Evolutionary conservation across 2,113 vertebrate genomes (phyloP).

Genomic region (Psittacula cyanocephala): DNA sequence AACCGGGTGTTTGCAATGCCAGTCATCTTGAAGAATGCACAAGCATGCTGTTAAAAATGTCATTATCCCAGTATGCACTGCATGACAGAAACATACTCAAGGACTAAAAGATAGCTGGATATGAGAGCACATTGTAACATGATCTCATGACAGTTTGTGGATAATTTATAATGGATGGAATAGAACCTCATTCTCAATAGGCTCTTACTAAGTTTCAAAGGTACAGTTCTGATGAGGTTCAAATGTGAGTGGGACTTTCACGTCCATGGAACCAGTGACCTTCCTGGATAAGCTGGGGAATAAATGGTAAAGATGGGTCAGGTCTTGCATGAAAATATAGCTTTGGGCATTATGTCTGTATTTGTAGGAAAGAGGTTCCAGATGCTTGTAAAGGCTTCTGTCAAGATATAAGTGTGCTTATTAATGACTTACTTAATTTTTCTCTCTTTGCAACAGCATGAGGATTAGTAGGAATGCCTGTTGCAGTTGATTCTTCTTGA

Average conservation of each 20-base stretch:
- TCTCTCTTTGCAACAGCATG: not conserved
- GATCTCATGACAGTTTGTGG: not conserved
- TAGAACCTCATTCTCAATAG: not conserved
- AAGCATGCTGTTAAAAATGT: not conserved
- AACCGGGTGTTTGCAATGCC: not conserved
- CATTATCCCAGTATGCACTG: not conserved
- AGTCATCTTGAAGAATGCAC: not conserved
- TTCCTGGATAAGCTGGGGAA: not conserved
- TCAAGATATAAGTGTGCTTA: not conserved
- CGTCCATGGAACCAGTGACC: not conserved
- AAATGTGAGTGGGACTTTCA: not conserved
- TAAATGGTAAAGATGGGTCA: not conserved
- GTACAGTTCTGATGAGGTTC: not conserved
- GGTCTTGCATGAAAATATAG: not conserved
- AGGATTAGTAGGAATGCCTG: not conserved
- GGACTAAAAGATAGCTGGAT: not conserved
- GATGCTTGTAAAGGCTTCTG: not conserved
- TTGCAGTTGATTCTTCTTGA: not conserved
- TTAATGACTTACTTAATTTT: not conserved
- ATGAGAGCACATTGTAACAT: rapidly evolving
- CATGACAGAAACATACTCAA: not conserved
- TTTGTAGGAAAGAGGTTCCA: not conserved
- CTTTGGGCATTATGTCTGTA: not conserved
- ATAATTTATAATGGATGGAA: not conserved
- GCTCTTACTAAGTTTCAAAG: not conserved